Conservation (phyloP, 2,888 invertebrate genomes). For the Rhopalosiphum nymphaeae region DNA sequence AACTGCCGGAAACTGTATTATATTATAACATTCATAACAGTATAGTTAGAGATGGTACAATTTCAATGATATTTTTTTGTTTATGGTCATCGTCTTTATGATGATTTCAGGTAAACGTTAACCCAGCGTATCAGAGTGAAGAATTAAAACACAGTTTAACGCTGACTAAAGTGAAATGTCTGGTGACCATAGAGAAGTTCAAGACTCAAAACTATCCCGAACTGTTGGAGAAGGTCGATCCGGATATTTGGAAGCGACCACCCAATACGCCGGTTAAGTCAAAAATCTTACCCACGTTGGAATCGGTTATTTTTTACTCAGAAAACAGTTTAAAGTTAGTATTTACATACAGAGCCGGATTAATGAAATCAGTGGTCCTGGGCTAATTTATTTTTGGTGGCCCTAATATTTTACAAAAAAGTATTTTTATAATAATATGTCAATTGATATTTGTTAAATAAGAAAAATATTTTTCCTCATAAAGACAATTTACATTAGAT, state of each 20-base stretch:
- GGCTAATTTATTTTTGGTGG: no score
- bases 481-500: no score
- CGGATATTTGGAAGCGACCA: constrained; percentile 72
- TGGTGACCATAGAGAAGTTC: constrained; percentile 77
- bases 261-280: constrained; percentile 70
- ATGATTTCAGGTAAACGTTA: constrained; percentile 77
- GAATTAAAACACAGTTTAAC: constrained; percentile 82
- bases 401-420: no score
- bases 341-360: not conserved
- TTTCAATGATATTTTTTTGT: not conserved
- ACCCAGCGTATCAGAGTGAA: constrained; percentile 79
- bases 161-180: constrained; percentile 78
- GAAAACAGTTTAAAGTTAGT: constrained; percentile 69
- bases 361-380: not conserved
- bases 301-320: constrained; percentile 74
- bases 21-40: no score
- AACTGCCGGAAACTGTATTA: no score
- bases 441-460: no score
- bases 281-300: constrained; percentile 72
- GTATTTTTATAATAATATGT: no score
- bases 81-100: not conserved
- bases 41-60: no score
- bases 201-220: constrained; percentile 79
- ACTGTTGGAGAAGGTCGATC: constrained; percentile 75
- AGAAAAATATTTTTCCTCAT: no score